A percentile compares a stretch with the other conserved stretches of the same genome.
phyloP scores from a whole-genome alignment of 1,140 invertebrate species.

The Hermetia illucens region DNA sequence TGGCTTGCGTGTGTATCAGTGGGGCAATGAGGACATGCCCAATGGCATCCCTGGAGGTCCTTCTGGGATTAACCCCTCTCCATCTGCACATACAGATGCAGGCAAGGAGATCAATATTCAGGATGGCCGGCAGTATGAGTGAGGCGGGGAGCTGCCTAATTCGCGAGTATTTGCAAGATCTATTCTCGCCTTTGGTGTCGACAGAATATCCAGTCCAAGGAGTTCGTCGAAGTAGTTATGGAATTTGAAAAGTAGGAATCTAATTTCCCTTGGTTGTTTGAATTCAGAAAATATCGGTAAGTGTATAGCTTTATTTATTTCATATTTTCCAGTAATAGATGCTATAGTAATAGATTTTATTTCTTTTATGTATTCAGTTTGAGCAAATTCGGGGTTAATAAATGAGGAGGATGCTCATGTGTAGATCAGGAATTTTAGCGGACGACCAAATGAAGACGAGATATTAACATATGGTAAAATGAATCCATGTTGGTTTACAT shows the following conservation, averaged over 20 bases:
- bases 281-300: constrained; percentile 7
- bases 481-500: constrained; percentile 1
- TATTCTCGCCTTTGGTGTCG: too few species aligned
- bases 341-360: not conserved
- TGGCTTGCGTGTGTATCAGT: too few species aligned
- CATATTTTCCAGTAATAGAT: not conserved
- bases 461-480: constrained; percentile 2
- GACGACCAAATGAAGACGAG: constrained; percentile 1
- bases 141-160: too few species aligned
- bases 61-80: too few species aligned
- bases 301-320: constrained; percentile 1
- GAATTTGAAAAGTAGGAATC: constrained; percentile 7
- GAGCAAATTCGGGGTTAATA: constrained; percentile 3
- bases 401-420: constrained; percentile 6
- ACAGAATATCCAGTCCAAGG: constrained; percentile 1
- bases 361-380: not conserved
- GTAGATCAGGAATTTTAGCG: constrained; percentile 6
- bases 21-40: too few species aligned
- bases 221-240: constrained; percentile 7
- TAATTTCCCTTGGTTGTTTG: constrained; percentile 1
- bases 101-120: too few species aligned
- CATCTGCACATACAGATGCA: too few species aligned
- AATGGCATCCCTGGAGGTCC: too few species aligned
- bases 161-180: too few species aligned
- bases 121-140: too few species aligned